Conservation (phyloP, 2,797 vertebrate species). For the Etheostoma perlongum region DNA sequence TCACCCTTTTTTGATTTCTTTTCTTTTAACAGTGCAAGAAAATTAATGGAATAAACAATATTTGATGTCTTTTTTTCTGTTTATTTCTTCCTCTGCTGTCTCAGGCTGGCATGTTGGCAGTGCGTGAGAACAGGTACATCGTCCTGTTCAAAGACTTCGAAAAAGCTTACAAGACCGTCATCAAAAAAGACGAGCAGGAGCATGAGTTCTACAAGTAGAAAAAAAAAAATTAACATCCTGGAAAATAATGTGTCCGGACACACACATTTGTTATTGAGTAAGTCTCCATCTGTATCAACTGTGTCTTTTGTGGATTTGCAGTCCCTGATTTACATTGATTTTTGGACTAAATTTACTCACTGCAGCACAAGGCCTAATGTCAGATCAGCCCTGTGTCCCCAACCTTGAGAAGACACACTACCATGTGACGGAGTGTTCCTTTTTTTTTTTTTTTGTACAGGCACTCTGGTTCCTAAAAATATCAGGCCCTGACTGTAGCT, state of each 20-base stretch:
- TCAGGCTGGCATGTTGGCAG: constrained; percentile 94
- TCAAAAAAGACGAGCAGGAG: constrained; percentile 96
- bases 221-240: constrained; percentile 7
- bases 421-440: constrained; percentile 11
- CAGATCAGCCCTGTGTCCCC: constrained; percentile 51
- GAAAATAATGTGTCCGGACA: constrained; percentile 41
- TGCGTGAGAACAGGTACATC: constrained; percentile 95
- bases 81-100: constrained; percentile 12
- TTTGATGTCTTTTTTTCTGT: background rate
- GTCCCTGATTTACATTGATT: constrained; percentile 51
- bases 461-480: constrained; percentile 46
- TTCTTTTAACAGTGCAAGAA: background rate
- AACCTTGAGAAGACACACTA: constrained; percentile 41
- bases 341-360: constrained; percentile 62
- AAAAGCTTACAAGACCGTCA: constrained; percentile 95
- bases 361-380: constrained; percentile 40
- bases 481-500: constrained; percentile 53
- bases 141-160: constrained; percentile 96
- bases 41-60: background rate
- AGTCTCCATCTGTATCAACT: constrained; percentile 50
- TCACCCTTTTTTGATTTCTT: no score
- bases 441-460: constrained; percentile 53
- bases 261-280: constrained; percentile 53
- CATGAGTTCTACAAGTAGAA: constrained; percentile 96
- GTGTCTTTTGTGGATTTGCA: constrained; percentile 55